Percentiles rank a stretch among this genome's conserved stretches.
Evolutionary conservation across 2,888 invertebrate species (phyloP).

Genomic region (Apodemia hepburni): DNA sequence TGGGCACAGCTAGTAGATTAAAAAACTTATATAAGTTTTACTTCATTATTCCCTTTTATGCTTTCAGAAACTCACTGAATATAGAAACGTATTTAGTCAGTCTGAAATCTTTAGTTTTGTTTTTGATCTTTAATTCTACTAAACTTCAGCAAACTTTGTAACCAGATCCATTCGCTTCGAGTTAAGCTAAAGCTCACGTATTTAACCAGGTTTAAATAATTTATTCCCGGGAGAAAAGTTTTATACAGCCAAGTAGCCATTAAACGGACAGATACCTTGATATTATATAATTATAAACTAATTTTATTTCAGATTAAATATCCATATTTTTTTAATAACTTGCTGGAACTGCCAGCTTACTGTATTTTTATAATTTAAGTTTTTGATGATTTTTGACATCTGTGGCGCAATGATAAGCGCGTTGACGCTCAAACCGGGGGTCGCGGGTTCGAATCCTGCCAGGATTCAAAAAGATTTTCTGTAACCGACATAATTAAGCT

Average conservation of each 20-base stretch:
- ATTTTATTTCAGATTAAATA: too few species aligned
- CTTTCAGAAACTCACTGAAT: neutral
- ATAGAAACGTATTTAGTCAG: neutral
- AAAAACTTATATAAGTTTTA: neutral
- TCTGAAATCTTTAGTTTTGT: constrained; percentile 20
- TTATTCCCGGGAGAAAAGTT: constrained; percentile 17
- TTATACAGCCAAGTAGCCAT: constrained; percentile 8
- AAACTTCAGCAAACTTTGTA: constrained; percentile 29
- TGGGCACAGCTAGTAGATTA: too few species aligned
- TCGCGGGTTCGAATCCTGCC: too few species aligned
- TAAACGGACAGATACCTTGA: neutral
- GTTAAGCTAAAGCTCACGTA: constrained; percentile 25
- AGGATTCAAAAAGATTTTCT: too few species aligned
- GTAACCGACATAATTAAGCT: too few species aligned
- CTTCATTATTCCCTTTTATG: neutral
- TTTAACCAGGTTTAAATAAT: constrained; percentile 26
- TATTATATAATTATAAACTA: too few species aligned
- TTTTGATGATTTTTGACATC: too few species aligned
- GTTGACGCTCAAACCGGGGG: too few species aligned
- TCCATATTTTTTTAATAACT: too few species aligned
- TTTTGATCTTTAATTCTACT: constrained; percentile 26
- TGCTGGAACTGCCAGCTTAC: too few species aligned
- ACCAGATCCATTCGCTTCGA: constrained; percentile 26
- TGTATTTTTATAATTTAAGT: too few species aligned
- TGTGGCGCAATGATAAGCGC: too few species aligned